These are phyloP conservation scores for Rhopalosiphum padi DNA, from an alignment of 1,140 invertebrate species.

Conservation along the genomic window DNA sequence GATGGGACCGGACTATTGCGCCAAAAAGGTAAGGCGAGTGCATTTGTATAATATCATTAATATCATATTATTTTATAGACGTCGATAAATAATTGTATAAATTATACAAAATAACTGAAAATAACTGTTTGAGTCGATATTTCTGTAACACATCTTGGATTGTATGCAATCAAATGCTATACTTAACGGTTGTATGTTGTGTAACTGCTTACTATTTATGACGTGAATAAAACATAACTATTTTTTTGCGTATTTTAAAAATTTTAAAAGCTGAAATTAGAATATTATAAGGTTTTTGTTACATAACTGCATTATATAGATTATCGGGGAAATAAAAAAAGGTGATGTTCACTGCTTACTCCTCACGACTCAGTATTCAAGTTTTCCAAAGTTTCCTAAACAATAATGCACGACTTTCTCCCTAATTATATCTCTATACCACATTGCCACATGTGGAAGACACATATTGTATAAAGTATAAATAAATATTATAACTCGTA, in stretches of 20 bases:
- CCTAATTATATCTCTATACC: neutral
- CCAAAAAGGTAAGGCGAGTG: constrained; percentile 62
- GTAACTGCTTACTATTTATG: too few relatives aligned
- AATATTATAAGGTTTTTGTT: neutral
- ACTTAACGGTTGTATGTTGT: too few relatives aligned
- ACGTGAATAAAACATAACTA: too few relatives aligned
- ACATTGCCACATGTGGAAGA: neutral
- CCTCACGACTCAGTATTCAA: neutral
- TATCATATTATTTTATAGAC: neutral
- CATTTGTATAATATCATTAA: neutral
- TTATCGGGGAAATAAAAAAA: neutral
- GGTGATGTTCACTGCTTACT: neutral
- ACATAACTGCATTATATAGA: neutral
- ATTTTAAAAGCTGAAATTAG: neutral
- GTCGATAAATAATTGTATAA: neutral
- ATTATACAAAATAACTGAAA: too few relatives aligned
- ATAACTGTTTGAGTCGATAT: neutral
- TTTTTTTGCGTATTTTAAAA: too few relatives aligned
- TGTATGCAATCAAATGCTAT: too few relatives aligned
- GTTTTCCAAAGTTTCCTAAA: neutral
- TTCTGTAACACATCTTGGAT: neutral
- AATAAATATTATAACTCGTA: neutral
- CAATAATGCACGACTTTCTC: neutral
- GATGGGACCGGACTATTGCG: constrained; percentile 73
- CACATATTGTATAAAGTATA: neutral